Evolutionary conservation across 1,140 invertebrate genomes (phyloP).

Genomic region (Tenebrio molitor): DNA sequence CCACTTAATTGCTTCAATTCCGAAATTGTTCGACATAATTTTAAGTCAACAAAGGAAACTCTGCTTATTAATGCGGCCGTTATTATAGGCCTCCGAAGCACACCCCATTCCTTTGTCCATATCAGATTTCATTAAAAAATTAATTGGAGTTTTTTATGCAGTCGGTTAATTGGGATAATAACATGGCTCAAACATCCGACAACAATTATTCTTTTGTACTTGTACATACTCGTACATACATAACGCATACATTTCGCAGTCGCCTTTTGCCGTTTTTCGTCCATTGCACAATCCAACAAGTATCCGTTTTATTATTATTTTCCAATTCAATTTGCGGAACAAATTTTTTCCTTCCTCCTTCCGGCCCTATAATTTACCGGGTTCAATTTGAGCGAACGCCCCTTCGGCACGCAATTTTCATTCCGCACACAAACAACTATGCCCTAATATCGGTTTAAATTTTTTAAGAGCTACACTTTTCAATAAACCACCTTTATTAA

Average conservation of each 20-base stretch:
- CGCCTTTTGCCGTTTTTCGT: not conserved
- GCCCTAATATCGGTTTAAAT: not conserved
- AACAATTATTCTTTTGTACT: slow-evolving; percentile 10
- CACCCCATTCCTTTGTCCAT: slow-evolving; percentile 2
- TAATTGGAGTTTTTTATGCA: slow-evolving; percentile 35
- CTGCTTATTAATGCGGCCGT: slow-evolving; percentile 8
- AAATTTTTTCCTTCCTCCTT: slow-evolving; percentile 34
- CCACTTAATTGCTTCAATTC: not conserved
- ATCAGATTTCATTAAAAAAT: slow-evolving; percentile 45
- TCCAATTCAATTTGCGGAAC: slow-evolving; percentile 15
- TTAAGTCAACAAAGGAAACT: slow-evolving; percentile 20
- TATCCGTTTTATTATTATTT: slow-evolving; percentile 3
- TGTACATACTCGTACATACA: not conserved
- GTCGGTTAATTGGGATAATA: slow-evolving; percentile 24
- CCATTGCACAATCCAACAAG: not conserved
- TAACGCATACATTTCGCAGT: not conserved
- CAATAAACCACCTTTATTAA: slow-evolving; percentile 12
- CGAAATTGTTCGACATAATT: slow-evolving; percentile 2
- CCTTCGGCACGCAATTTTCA: slow-evolving; percentile 16
- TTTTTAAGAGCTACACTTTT: not conserved
- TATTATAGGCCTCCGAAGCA: slow-evolving; percentile 4
- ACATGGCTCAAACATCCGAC: slow-evolving; percentile 23
- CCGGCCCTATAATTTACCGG: not conserved
- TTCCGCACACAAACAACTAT: not conserved
- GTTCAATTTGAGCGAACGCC: slow-evolving; percentile 2